phyloP scores from a whole-genome alignment of 2,797 vertebrate species.

The Potorous gilbertii region DNA sequence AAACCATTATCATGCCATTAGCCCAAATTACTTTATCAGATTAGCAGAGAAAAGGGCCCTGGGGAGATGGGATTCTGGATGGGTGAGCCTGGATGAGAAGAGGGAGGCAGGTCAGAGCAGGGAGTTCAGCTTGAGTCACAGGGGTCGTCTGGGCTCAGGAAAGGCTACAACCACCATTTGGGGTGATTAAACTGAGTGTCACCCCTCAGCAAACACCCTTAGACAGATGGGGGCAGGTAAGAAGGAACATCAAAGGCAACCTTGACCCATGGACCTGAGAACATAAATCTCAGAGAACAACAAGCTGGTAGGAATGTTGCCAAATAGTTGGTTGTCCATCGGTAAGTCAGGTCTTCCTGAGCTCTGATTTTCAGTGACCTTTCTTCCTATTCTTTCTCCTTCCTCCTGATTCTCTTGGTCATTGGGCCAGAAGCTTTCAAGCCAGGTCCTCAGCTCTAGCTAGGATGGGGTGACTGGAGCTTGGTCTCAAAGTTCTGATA shows the following conservation, averaged over 20 bases:
- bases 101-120: background rate
- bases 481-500: background rate
- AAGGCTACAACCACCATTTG: background rate
- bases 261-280: background rate
- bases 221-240: background rate
- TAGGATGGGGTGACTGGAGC: background rate
- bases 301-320: background rate
- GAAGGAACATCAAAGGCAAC: background rate
- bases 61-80: background rate
- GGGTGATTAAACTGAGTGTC: background rate
- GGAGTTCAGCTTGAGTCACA: background rate
- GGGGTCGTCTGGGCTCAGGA: background rate
- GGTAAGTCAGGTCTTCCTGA: background rate
- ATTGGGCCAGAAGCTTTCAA: background rate
- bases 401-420: background rate
- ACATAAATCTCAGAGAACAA: background rate
- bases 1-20: background rate
- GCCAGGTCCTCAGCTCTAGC: background rate
- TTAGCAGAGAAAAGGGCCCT: background rate
- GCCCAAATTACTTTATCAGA: conserved; percentile 1
- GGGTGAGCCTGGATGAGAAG: background rate
- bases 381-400: background rate
- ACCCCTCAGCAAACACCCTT: background rate
- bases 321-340: background rate
- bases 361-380: background rate